Conservation (phyloP, 2,797 vertebrate species). For the Chaunax sp. region DNA sequence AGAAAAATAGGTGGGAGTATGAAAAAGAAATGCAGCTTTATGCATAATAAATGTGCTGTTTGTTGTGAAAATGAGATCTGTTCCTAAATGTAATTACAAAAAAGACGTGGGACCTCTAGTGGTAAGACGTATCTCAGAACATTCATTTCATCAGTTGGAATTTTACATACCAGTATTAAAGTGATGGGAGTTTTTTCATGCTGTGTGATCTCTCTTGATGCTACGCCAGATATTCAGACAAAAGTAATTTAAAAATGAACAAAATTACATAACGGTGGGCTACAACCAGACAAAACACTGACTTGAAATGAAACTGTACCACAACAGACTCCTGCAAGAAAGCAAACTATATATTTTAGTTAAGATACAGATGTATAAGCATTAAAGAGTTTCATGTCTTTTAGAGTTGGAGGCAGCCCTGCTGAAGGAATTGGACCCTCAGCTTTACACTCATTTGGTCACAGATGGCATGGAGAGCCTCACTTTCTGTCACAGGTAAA, state of each 20-base stretch:
- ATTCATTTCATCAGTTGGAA: background rate
- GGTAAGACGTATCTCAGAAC: conserved; percentile 21
- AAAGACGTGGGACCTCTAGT: conserved; percentile 32
- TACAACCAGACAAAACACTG: background rate
- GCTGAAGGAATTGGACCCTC: conserved; percentile 82
- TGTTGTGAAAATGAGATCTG: background rate
- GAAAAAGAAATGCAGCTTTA: background rate
- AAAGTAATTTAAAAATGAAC: background rate
- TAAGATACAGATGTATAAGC: background rate
- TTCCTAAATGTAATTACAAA: background rate
- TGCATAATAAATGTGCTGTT: background rate
- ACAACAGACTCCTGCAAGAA: background rate
- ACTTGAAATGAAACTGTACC: background rate
- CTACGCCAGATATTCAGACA: background rate
- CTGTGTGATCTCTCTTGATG: background rate
- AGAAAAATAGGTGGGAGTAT: conserved; percentile 84
- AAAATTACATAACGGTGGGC: background rate
- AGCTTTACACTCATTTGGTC: conserved; percentile 81
- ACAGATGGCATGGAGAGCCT: conserved; percentile 84
- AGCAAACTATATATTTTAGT: background rate
- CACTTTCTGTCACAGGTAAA: conserved; percentile 87
- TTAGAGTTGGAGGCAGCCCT: conserved; percentile 84
- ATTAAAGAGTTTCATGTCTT: conserved; percentile 23
- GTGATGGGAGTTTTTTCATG: background rate
- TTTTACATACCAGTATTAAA: background rate